Base-by-base conservation (phyloP, 2,888 invertebrate genomes). In the Monochamus alternatus region DNA sequence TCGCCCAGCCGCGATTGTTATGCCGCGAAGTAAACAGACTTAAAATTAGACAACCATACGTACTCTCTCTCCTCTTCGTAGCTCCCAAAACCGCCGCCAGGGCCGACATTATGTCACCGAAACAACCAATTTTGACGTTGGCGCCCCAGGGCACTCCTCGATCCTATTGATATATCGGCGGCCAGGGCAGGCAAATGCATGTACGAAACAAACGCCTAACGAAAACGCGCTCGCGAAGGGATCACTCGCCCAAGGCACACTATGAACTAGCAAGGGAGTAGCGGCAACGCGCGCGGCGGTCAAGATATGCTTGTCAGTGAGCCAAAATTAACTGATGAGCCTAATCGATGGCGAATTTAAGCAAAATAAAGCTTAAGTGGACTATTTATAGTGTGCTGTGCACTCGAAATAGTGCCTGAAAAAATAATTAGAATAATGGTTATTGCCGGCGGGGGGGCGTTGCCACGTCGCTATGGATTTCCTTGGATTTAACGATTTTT, bases 51-150 rank as follows among this genome's bases (percentile, higher is more conserved):
- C 38, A 73, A 67, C 72, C 58, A 8, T 78, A 84, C 84, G 65
- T 87, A 88, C 87, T 86, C 70, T 88, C 87, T 79, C 87, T 85
- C 52, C 87, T 82, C 79, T 88, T 88, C 52, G 85, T 82, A 75
- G 83, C 84, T 43, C 87, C 87, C 71, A 88, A 81, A 52, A 86
- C 85, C 55, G 87, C 87, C 81, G 86, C 87, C 66, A 88, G 82
- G 79, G 88, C 87, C 77, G 89, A 88, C 88, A 88, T 88, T 52
- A 83, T 82, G 76, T 85, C 86, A 65, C 82, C 82, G 73, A 88
- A 87, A 82, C 88, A 88, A 85, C 88, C 89, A 88, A 89, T 89
- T 87, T 86, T 88, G 85, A 82, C 81, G 60, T 51, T 75, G 67
- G 60, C 62, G 59, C 52, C 44, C 8, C 32, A 38, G 63, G 14